These are phyloP conservation scores for Phylloscopus trochilus DNA, from an alignment of 2,113 vertebrate genomes.

Conservation along the genomic window DNA sequence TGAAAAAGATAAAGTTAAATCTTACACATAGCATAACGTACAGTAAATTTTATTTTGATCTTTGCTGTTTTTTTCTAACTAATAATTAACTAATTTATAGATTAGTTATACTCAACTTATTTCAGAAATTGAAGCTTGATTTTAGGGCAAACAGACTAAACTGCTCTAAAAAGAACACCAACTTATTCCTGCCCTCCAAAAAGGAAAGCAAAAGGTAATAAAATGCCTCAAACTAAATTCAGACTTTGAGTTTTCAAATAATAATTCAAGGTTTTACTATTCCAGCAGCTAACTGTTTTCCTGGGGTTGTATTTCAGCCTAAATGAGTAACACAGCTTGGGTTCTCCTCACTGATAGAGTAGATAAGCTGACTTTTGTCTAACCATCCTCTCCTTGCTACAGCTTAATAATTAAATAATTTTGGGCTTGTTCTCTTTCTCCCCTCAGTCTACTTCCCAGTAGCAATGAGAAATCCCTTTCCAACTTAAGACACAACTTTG, in stretches of 20 bases:
- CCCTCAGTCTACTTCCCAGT: background rate
- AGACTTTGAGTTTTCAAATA: background rate
- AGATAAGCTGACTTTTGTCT: background rate
- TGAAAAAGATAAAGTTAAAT: background rate
- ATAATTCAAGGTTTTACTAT: background rate
- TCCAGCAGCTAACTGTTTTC: background rate
- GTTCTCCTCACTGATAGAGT: background rate
- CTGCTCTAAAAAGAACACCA: background rate
- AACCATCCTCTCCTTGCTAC: background rate
- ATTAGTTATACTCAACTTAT: background rate
- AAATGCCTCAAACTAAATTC: background rate
- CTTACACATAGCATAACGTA: background rate
- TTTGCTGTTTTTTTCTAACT: background rate
- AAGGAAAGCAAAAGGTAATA: background rate
- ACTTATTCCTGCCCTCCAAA: background rate
- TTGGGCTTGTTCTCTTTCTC: background rate
- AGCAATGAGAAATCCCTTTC: background rate
- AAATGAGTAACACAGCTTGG: background rate
- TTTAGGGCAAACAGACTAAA: background rate
- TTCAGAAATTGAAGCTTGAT: background rate
- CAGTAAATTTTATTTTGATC: background rate
- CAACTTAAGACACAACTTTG: background rate
- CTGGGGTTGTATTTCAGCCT: background rate
- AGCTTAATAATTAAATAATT: background rate
- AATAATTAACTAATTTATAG: too few species aligned